Conservation (phyloP, 2,113 vertebrate genomes). For the Amia ocellicauda region DNA sequence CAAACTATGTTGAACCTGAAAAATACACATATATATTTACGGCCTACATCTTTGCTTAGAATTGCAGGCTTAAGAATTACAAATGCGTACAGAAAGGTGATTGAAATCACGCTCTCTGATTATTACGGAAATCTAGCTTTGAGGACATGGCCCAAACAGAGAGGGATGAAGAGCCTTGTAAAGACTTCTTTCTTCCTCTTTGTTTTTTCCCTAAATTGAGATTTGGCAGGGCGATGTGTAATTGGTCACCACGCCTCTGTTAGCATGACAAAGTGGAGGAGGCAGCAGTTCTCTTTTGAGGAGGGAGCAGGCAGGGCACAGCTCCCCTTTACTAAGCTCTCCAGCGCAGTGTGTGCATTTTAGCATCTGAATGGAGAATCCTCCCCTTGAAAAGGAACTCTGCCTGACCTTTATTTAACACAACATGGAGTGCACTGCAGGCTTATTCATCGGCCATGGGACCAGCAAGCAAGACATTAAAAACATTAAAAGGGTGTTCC, state of each 20-base stretch:
- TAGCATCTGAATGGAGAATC: conserved; percentile 11
- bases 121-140: too few species aligned
- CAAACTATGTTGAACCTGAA: too few species aligned
- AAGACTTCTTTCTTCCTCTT: too few species aligned
- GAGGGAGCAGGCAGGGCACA: too few species aligned
- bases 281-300: background rate
- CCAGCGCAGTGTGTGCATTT: background rate
- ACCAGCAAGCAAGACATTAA: conserved; percentile 3
- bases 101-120: too few species aligned
- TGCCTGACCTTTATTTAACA: conserved; percentile 1
- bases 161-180: too few species aligned
- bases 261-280: background rate
- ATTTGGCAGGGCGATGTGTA: background rate
- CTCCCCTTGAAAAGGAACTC: background rate
- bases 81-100: too few species aligned
- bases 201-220: background rate
- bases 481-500: background rate
- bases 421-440: background rate
- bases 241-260: background rate
- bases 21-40: too few species aligned
- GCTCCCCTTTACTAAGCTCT: background rate
- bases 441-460: background rate
- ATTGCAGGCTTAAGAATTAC: too few species aligned
- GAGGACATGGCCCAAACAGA: too few species aligned
- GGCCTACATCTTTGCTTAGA: too few species aligned